Base-by-base conservation (phyloP, 2,113 vertebrate species). In the Arenaria interpres region DNA sequence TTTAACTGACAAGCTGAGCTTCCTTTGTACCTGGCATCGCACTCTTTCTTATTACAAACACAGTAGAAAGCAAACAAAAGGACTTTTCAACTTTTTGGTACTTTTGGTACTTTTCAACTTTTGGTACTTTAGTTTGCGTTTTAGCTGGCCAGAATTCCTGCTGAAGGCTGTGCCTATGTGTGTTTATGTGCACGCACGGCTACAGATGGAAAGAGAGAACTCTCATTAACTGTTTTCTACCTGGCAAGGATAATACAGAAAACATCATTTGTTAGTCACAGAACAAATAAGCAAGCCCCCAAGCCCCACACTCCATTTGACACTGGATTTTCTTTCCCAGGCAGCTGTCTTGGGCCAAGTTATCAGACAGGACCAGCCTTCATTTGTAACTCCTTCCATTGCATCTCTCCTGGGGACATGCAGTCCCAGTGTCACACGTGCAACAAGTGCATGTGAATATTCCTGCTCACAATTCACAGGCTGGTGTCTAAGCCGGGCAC, bases 111-210 rank as follows among this genome's bases (percentile, higher is more conserved):
- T 64, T 27, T 39, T 62, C 60, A 28, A 39, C 37, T 90, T 82
- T 57, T 63, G 23, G 56, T 75, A 50, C 24, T 69, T 89, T 54
- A 79, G 23, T 79, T 84, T 32, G 46, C 68, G 30, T 80, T 96
- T 89, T 88, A 92, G 66, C 59, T 79, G 77, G 51, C 22, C 93
- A 89, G 53, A 91, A 96, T 94, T 48, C 77, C 73, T 91, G 88
- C 84, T 83, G 85, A 75, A 80, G 60, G 79, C 35, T 89, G 57
- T 93, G 69, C 4, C 57, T 66, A 10, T 10, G 13, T 0, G 0
- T 39, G 19, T 50, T 62, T 57, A 53, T 18, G 10, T 39, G 20
- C 30, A 48, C 20, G 32, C 14, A 69, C 7, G 8, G 32, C 30
- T 64, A 63, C 10, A 28, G 8, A 72, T 75, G 43, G 46, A 37